phyloP scores from a whole-genome alignment of 2,888 invertebrate species.

The Epistrophe grossulariae region DNA sequence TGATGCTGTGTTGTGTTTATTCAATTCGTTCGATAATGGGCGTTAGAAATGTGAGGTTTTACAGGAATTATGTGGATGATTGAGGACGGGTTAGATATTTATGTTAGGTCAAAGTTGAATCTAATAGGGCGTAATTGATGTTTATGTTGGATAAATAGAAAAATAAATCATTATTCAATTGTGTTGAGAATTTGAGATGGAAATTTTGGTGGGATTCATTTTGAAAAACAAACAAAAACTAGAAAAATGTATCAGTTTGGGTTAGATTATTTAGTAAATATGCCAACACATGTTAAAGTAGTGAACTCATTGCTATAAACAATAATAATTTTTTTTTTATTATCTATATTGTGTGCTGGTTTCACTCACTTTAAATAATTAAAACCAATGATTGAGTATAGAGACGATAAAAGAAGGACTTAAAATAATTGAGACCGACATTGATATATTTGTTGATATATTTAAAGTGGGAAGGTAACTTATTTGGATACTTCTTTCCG shows the following conservation, averaged over 20 bases:
- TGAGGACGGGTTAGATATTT: constrained; percentile 49
- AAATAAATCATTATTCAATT: constrained; percentile 5
- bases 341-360: too few relatives aligned
- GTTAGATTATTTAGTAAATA: not conserved
- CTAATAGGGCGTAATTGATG: constrained; percentile 68
- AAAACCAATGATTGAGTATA: too few relatives aligned
- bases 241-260: not conserved
- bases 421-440: too few relatives aligned
- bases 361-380: too few relatives aligned
- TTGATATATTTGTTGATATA: too few relatives aligned
- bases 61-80: constrained; percentile 54
- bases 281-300: too few relatives aligned
- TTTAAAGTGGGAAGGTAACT: too few relatives aligned
- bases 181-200: not conserved
- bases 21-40: constrained; percentile 19
- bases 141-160: constrained; percentile 60
- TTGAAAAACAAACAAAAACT: not conserved
- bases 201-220: not conserved
- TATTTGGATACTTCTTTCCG: too few relatives aligned
- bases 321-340: too few relatives aligned
- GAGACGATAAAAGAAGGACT: too few relatives aligned
- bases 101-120: not conserved
- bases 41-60: constrained; percentile 65
- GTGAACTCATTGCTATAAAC: too few relatives aligned
- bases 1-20: not conserved